These are phyloP conservation scores for Nemotelus pantherinus DNA, from an alignment of 2,888 invertebrate species.

Conservation along the genomic window DNA sequence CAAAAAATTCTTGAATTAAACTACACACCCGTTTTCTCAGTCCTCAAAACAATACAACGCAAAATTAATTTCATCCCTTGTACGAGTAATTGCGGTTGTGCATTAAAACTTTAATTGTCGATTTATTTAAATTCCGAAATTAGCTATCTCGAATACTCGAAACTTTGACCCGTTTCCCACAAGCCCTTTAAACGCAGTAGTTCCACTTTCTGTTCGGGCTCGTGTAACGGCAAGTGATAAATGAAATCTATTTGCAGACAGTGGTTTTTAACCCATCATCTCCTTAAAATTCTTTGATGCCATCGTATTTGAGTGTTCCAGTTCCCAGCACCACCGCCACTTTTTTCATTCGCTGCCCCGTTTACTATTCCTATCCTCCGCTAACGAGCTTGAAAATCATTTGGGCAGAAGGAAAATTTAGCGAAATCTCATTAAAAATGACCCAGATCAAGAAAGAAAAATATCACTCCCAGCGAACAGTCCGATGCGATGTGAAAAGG, in stretches of 20 bases:
- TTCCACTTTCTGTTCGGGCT: background rate
- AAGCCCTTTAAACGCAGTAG: background rate
- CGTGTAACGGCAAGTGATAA: slow-evolving; percentile 17
- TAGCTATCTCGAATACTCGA: slow-evolving; percentile 16
- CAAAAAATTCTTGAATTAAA: no score
- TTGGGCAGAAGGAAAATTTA: slow-evolving; percentile 51
- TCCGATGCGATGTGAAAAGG: slow-evolving; percentile 23
- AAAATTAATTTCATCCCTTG: slow-evolving; percentile 29
- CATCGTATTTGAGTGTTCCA: background rate
- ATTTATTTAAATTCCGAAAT: slow-evolving; percentile 38
- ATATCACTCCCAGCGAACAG: background rate
- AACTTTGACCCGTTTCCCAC: slow-evolving; percentile 8
- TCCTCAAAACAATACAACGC: background rate
- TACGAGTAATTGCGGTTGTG: slow-evolving; percentile 3
- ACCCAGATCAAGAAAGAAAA: slow-evolving; percentile 47
- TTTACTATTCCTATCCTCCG: background rate
- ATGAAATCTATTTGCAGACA: slow-evolving; percentile 26
- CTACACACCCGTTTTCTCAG: no score
- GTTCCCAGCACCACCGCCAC: background rate
- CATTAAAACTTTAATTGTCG: slow-evolving; percentile 33
- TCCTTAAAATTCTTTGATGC: no score
- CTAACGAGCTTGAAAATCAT: slow-evolving; percentile 48
- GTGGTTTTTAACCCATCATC: slow-evolving; percentile 1
- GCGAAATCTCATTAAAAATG: slow-evolving; percentile 53
- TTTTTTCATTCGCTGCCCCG: background rate